phyloP scores from a whole-genome alignment of 2,113 vertebrate genomes.

The Erinaceus europaeus region DNA sequence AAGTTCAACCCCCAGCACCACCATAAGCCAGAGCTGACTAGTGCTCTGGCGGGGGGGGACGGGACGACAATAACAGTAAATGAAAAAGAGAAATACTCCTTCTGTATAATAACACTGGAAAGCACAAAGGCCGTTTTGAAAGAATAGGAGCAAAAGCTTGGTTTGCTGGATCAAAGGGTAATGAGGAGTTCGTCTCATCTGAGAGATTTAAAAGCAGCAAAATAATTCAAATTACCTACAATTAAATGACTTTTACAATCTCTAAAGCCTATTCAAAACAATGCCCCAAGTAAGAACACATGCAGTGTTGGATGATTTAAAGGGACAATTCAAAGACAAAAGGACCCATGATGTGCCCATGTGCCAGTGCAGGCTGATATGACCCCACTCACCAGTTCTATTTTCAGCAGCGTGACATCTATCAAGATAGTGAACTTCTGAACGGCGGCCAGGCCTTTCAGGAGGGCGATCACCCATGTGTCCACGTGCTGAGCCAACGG shows the following conservation, averaged over 20 bases:
- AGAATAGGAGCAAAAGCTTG: neutral
- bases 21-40: too few relatives aligned
- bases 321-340: neutral
- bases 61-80: too few relatives aligned
- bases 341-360: neutral
- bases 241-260: neutral
- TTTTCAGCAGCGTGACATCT: constrained; percentile 97
- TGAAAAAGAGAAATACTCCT: too few relatives aligned
- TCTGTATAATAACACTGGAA: neutral
- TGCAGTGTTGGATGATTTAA: constrained; percentile 17
- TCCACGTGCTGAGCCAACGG: constrained; percentile 96
- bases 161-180: neutral
- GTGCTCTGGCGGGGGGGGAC: too few relatives aligned
- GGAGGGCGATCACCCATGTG: constrained; percentile 95
- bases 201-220: neutral
- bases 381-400: constrained; percentile 90
- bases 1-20: too few relatives aligned
- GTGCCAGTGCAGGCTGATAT: neutral
- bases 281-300: neutral
- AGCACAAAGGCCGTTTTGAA: neutral
- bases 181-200: neutral
- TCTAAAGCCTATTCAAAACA: constrained; percentile 2
- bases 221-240: constrained; percentile 1
- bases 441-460: constrained; percentile 96
- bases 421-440: constrained; percentile 99